A percentile compares a stretch with the other conserved stretches of the same genome.
Evolutionary conservation across 2,113 vertebrate species (phyloP).

Genomic region (Caretta caretta): DNA sequence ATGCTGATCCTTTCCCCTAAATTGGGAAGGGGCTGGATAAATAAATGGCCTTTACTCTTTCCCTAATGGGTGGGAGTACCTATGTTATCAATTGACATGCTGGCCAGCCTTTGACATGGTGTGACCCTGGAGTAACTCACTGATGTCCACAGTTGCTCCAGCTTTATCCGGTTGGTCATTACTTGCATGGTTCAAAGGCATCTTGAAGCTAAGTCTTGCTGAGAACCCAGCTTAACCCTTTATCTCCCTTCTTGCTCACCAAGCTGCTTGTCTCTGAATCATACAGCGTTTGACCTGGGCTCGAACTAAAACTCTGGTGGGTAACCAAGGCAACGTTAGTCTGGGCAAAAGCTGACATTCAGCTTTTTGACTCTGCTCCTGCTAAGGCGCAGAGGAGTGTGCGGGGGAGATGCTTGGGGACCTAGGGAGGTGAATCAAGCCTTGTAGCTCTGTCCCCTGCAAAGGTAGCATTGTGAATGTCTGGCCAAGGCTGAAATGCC

Average conservation of each 20-base stretch:
- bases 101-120: no score
- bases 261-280: slow-evolving; percentile 46
- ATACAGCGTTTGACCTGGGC: slow-evolving; percentile 33
- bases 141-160: not conserved
- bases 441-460: not conserved
- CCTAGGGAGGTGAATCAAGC: slow-evolving; percentile 35
- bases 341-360: slow-evolving; percentile 27
- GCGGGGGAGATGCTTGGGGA: not conserved
- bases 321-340: slow-evolving; percentile 28
- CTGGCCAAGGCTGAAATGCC: not conserved
- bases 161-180: not conserved
- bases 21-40: not conserved
- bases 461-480: not conserved
- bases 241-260: slow-evolving; percentile 20
- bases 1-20: accelerated
- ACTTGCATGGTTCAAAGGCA: not conserved
- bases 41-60: not conserved
- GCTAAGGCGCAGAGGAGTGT: not conserved
- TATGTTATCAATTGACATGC: accelerated
- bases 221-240: slow-evolving; percentile 50
- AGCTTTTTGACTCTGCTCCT: slow-evolving; percentile 60
- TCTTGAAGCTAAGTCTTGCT: not conserved
- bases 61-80: not conserved
- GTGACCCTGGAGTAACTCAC: not conserved
- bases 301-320: not conserved